A percentile compares a stretch with the other conserved stretches of the same genome.
Conservation (phyloP, 53 echinoderm and acorn worm species). For the Holothuria scabra region DNA sequence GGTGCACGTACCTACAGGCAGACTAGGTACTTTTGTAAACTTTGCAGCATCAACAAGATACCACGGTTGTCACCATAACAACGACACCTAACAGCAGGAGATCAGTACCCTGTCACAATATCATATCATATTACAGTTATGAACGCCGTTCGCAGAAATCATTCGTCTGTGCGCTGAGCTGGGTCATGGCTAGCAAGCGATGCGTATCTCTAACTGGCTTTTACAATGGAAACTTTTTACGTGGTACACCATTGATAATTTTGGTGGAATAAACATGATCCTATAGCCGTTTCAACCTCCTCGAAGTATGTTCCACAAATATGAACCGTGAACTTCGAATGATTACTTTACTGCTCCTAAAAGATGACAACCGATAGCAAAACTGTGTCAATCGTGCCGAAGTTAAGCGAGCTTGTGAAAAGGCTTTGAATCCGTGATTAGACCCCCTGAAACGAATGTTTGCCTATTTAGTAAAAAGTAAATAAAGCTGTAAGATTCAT, state of each 20-base stretch:
- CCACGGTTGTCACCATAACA: not conserved
- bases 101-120: not conserved
- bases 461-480: too few species aligned
- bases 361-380: too few species aligned
- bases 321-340: conserved; percentile 11
- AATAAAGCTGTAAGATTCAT: too few species aligned
- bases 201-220: not conserved
- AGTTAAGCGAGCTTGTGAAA: too few species aligned
- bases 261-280: not conserved
- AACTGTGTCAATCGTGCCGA: too few species aligned
- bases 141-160: conserved; percentile 14
- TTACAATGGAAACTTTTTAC: conserved; percentile 30
- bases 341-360: not conserved
- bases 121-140: conserved; percentile 26
- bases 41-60: too few species aligned
- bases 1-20: conserved; percentile 15
- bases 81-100: conserved; percentile 2
- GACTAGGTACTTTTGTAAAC: too few species aligned
- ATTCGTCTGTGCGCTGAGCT: not conserved
- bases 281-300: too few species aligned
- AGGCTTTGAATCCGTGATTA: too few species aligned
- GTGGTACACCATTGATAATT: too few species aligned
- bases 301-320: too few species aligned
- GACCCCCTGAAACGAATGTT: too few species aligned
- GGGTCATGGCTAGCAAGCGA: conserved; percentile 33